A percentile compares a stretch with the other conserved stretches of the same genome.
phyloP scores from a whole-genome alignment of 2,113 vertebrate genomes.

The Origma solitaria region DNA sequence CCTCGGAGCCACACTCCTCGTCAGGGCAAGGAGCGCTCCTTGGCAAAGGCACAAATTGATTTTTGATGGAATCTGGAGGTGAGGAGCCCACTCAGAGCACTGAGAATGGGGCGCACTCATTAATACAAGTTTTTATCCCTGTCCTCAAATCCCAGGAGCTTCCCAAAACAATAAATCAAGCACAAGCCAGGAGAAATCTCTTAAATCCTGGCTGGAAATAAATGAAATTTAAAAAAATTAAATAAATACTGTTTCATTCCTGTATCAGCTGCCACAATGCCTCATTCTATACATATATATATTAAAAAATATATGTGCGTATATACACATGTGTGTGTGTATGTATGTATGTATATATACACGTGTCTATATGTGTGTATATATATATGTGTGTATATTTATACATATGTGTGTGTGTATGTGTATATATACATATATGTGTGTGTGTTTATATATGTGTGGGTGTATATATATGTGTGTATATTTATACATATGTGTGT shows the following conservation, averaged over 20 bases:
- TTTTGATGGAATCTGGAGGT: background rate
- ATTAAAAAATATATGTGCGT: background rate
- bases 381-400: too few species aligned
- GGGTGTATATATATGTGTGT: too few species aligned
- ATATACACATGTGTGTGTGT: too few species aligned
- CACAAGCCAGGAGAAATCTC: background rate
- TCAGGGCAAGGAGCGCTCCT: too few species aligned
- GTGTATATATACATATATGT: too few species aligned
- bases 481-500: too few species aligned
- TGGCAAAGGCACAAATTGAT: background rate
- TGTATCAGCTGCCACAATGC: background rate
- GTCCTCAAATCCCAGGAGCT: background rate
- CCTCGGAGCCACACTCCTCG: background rate
- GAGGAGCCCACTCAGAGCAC: background rate
- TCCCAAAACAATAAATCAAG: background rate
- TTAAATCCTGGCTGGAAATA: background rate
- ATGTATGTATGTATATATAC: too few species aligned
- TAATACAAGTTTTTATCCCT: background rate
- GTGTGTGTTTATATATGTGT: too few species aligned
- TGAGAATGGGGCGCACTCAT: accelerated
- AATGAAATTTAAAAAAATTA: background rate
- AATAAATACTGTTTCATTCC: background rate
- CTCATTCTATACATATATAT: accelerated
- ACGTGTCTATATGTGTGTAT: too few species aligned
- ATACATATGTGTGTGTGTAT: too few species aligned